These are phyloP conservation scores for Drosophila funebris DNA, from an alignment of 1,140 invertebrate genomes.

Conservation along the genomic window DNA sequence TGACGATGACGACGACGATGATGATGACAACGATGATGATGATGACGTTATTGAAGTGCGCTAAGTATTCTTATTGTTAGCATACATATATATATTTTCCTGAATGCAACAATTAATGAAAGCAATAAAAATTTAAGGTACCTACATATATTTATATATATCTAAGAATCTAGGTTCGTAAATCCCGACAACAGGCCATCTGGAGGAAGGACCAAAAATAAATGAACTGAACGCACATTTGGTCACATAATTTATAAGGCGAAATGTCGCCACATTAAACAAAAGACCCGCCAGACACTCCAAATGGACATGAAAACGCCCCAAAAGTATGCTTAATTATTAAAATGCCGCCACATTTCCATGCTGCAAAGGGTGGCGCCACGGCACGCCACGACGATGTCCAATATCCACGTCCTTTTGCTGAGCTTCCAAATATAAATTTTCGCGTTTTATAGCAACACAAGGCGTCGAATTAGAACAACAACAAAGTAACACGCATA, in stretches of 20 bases:
- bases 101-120: conserved; percentile 38
- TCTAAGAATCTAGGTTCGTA: conserved; percentile 25
- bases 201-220: conserved; percentile 10
- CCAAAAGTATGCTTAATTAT: conserved; percentile 77
- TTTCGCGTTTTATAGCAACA: conserved; percentile 69
- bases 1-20: conserved; percentile 1
- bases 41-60: background rate
- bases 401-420: conserved; percentile 25
- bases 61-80: conserved; percentile 15
- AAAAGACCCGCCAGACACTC: conserved; percentile 24
- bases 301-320: conserved; percentile 57
- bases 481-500: conserved; percentile 58
- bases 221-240: conserved; percentile 42
- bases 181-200: conserved; percentile 9
- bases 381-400: conserved; percentile 6
- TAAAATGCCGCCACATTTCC: conserved; percentile 53
- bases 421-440: conserved; percentile 62
- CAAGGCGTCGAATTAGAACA: conserved; percentile 35
- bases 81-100: background rate
- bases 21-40: conserved; percentile 11
- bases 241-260: conserved; percentile 45
- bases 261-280: conserved; percentile 39
- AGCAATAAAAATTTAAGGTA: conserved; percentile 58
- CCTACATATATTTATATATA: conserved; percentile 10
- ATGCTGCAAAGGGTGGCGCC: conserved; percentile 28